phyloP scores from a whole-genome alignment of 2,888 invertebrate genomes.

The Folsomia manolachei region DNA sequence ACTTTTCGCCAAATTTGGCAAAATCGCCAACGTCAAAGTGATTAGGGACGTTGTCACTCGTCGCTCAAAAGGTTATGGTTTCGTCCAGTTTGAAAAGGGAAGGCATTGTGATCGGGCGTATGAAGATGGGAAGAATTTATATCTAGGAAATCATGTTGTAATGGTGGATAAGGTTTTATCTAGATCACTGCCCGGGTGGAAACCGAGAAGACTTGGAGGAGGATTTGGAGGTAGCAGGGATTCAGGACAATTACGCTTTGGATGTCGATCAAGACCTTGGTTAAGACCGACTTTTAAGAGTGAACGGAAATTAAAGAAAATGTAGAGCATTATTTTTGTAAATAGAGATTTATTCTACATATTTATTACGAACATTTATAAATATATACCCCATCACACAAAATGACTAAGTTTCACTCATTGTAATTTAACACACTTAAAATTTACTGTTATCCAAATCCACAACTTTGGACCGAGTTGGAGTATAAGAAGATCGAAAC shows the following conservation, averaged over 20 bases:
- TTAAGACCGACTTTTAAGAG: conserved; percentile 15
- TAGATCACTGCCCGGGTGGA: conserved; percentile 13
- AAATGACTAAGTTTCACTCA: conserved; percentile 4
- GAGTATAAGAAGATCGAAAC: conserved; percentile 24
- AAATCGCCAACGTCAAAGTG: not conserved
- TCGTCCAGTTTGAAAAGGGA: conserved; percentile 9
- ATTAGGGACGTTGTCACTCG: conserved; percentile 3
- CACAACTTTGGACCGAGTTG: conserved; percentile 33
- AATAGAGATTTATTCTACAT: not conserved
- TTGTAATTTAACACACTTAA: conserved; percentile 4
- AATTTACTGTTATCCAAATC: conserved; percentile 36
- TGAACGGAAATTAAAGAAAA: not conserved
- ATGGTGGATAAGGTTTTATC: conserved; percentile 3
- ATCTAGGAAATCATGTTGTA: not conserved
- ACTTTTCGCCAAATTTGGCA: not conserved
- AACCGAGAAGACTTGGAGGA: conserved; percentile 12
- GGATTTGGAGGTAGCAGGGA: conserved; percentile 11
- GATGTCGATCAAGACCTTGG: conserved; percentile 4
- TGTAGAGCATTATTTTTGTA: not conserved
- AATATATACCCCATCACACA: not conserved
- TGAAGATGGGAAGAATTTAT: not conserved
- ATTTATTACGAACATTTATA: conserved; percentile 1
- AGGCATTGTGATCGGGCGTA: not conserved
- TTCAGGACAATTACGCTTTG: conserved; percentile 15
- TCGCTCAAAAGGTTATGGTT: conserved; percentile 6